Evolutionary conservation across 2,113 vertebrate genomes (phyloP).

Genomic region (zebrafish (Danio rerio)): GRCz12tu NC_133188.1:13660001-13660500

Average conservation of each 20-base stretch:
- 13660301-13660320: conserved; percentile 40
- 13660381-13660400: conserved; percentile 51
- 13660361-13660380: conserved; percentile 45
- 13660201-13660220: conserved; percentile 47
- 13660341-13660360: conserved; percentile 28
- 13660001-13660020: no score
- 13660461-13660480: conserved; percentile 49
- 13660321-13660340: conserved; percentile 37
- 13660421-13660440: conserved; percentile 39
- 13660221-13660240: conserved; percentile 36
- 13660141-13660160: conserved; percentile 22
- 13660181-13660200: conserved; percentile 47
- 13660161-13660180: conserved; percentile 46
- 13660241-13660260: conserved; percentile 30
- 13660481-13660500: conserved; percentile 59
- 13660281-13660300: conserved; percentile 36
- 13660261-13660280: conserved; percentile 56
- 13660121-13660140: no score
- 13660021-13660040: no score
- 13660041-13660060: no score
- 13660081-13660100: no score
- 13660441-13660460: conserved; percentile 6
- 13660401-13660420: conserved; percentile 39
- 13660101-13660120: no score
- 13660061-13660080: no score